Base-by-base conservation (phyloP, 2,113 vertebrate genomes). In the Xenopus borealis region DNA sequence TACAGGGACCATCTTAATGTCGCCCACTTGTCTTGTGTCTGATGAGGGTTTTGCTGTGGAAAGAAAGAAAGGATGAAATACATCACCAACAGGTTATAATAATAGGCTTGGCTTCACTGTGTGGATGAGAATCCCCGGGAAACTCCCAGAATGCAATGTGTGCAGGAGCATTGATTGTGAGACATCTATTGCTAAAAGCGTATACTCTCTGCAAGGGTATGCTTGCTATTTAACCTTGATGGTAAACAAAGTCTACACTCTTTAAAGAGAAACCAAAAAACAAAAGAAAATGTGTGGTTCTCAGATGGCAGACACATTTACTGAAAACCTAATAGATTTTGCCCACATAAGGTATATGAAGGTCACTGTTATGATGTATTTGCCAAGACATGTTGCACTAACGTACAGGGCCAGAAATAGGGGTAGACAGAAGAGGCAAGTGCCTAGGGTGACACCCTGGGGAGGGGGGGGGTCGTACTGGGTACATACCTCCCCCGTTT, bases 11-110 rank as follows among this genome's bases (percentile, higher is more conserved):
- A 62, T 20, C 50, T 40, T 27, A 20, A 12, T 58, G 12, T 52
- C 63, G 5, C 72, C 63, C 72, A 66, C 63, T 14, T 65, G 58
- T 63, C 19, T 61, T 62, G 11, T 50, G 65, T 18, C n/a, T 18
- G 18, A 23, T 19, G 64, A 30, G 62, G 23, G 40, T 62, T 65
- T 30, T 65, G 47, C 18, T 52, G 50, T 45, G 18, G 17, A 6
- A 65, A 18, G 50, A 30, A 46, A 44, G 62, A 13, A 53, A 57
- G n/a, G 66, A 62, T 55, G 23, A 27, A 27, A 27, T 27, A 27
- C 23, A 27, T 72, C 71, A 72, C 20, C 71, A 63, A 23, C 65
- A 52, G 65, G 65, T 67, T 47, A 18, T 23, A 52, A 20, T 50
- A 67, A 67, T 47, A 10, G 65, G 27, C 45, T 19, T 67, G 65